Percentiles rank a stretch among this genome's conserved stretches.
Conservation (phyloP, 1,140 invertebrate species). For the Cydia fagiglandana region DNA sequence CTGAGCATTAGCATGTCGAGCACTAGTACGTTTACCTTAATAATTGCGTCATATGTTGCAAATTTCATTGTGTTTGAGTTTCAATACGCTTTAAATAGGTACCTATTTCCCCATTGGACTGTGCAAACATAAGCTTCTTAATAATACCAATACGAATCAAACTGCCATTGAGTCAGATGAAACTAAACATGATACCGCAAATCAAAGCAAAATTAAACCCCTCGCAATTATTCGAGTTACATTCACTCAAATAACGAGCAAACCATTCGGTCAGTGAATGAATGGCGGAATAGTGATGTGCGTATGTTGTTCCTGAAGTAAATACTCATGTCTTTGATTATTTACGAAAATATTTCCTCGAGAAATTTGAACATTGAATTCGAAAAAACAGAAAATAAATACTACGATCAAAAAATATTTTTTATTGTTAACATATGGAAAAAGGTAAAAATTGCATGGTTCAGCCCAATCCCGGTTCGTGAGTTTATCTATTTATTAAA, state of each 20-base stretch:
- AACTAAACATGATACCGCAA: not conserved
- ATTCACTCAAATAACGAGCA: slow-evolving; percentile 32
- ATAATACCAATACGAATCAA: slow-evolving; percentile 10
- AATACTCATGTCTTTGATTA: not conserved
- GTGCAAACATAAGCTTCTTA: not conserved
- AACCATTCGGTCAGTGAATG: slow-evolving; percentile 28
- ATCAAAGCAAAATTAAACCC: slow-evolving; percentile 21
- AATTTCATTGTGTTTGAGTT: too few relatives aligned
- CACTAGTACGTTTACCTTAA: too few relatives aligned
- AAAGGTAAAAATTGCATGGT: too few relatives aligned
- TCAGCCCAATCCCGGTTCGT: too few relatives aligned
- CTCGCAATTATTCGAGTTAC: slow-evolving; percentile 18
- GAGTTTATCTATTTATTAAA: too few relatives aligned
- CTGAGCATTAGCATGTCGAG: too few relatives aligned
- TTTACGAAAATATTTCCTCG: too few relatives aligned
- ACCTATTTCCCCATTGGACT: not conserved
- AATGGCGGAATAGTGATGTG: not conserved
- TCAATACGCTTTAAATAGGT: not conserved
- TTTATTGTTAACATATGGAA: too few relatives aligned
- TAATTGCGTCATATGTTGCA: too few relatives aligned
- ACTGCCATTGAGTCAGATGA: not conserved
- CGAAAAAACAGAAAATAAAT: too few relatives aligned
- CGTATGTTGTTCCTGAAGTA: not conserved
- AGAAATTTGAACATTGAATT: too few relatives aligned
- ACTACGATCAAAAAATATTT: too few relatives aligned